A percentile compares a stretch with the other conserved stretches of the same genome.
Evolutionary conservation across 1,140 invertebrate species (phyloP).

Genomic region (Leptinotarsa texana): DNA sequence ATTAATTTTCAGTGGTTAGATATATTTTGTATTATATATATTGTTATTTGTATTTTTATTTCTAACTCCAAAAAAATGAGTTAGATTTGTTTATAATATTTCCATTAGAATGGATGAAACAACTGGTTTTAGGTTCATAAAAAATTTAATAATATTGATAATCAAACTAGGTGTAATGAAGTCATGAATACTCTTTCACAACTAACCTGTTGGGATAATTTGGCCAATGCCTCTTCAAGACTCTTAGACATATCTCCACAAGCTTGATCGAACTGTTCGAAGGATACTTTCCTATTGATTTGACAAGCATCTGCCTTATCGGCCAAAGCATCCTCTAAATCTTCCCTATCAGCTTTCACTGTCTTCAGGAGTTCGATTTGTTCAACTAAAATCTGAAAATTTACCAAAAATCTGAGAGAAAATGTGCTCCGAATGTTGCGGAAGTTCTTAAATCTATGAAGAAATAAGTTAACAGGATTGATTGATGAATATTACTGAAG

Average conservation of each 20-base stretch:
- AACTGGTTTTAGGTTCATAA: too few relatives aligned
- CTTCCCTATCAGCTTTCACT: constrained; percentile 67
- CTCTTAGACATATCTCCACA: constrained; percentile 66
- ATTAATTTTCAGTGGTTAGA: too few relatives aligned
- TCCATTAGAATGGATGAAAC: too few relatives aligned
- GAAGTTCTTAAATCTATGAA: too few relatives aligned
- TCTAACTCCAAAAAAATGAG: too few relatives aligned
- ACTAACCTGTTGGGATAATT: constrained; percentile 64
- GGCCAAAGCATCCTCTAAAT: constrained; percentile 68
- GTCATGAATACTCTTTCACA: background rate
- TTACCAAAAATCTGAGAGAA: too few relatives aligned
- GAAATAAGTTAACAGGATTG: background rate
- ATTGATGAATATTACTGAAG: background rate
- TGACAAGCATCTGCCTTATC: constrained; percentile 70
- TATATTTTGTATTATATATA: too few relatives aligned
- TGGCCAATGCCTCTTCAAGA: constrained; percentile 65
- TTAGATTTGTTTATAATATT: too few relatives aligned
- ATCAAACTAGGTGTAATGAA: too few relatives aligned
- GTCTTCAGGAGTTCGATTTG: constrained; percentile 53
- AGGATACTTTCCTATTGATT: constrained; percentile 70
- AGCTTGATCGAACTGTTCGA: constrained; percentile 69
- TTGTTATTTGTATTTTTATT: too few relatives aligned
- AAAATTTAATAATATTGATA: too few relatives aligned
- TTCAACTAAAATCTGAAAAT: constrained; percentile 44
- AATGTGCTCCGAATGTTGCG: too few relatives aligned